Conservation (phyloP, 2,888 invertebrate species). For the Ormyrus pomaceus region DNA sequence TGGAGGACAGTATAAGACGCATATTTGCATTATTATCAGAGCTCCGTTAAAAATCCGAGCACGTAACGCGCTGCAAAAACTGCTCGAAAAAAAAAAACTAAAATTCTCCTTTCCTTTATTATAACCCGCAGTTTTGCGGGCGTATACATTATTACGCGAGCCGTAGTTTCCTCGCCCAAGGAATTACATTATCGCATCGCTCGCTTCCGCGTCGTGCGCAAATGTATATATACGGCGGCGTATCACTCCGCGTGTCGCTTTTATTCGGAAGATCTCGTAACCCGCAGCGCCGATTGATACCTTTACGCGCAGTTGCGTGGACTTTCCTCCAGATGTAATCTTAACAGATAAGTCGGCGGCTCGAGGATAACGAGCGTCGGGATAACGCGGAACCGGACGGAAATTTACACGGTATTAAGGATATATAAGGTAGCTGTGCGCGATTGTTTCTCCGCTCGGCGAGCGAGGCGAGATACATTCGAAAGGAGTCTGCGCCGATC, state of each 20-base stretch:
- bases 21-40: neutral
- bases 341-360: neutral
- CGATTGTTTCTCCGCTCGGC: too few relatives aligned
- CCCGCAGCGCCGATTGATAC: neutral
- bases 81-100: too few relatives aligned
- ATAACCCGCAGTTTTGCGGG: neutral
- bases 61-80: neutral
- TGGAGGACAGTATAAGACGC: neutral
- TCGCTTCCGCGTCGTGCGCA: constrained; percentile 4
- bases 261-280: neutral
- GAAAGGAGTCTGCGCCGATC: too few relatives aligned
- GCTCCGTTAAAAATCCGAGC: neutral
- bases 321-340: constrained; percentile 1
- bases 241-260: neutral
- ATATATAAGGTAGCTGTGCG: too few relatives aligned
- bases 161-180: constrained; percentile 3
- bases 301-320: constrained; percentile 8
- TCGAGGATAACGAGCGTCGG: neutral
- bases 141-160: constrained; percentile 17
- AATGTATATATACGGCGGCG: too few relatives aligned
- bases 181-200: constrained; percentile 32
- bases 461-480: too few relatives aligned
- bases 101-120: constrained; percentile 18
- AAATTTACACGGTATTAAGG: neutral
- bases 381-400: too few relatives aligned